Evolutionary conservation across 1,140 invertebrate genomes (phyloP).

Genomic region (Rhagoletis zephyria): DNA sequence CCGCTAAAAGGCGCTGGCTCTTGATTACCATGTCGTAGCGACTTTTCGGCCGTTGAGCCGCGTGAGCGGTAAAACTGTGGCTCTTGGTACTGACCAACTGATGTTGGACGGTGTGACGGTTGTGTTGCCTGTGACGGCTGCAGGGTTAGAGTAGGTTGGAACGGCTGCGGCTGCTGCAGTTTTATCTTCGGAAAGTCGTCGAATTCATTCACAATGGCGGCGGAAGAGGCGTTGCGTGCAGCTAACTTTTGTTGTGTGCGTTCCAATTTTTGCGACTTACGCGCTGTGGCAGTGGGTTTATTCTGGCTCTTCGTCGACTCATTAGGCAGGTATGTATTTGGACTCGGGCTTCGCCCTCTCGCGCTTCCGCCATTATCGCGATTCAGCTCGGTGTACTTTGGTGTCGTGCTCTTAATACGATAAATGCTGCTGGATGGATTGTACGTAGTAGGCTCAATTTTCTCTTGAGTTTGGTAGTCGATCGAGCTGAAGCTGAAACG

Average conservation of each 20-base stretch:
- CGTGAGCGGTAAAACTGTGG: slow-evolving; percentile 65
- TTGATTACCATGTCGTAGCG: slow-evolving; percentile 56
- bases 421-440: slow-evolving; percentile 65
- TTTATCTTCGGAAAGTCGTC: slow-evolving; percentile 63
- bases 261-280: slow-evolving; percentile 59
- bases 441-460: slow-evolving; percentile 70
- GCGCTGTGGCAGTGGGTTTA: slow-evolving; percentile 63
- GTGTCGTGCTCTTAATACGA: slow-evolving; percentile 62
- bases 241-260: slow-evolving; percentile 60
- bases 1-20: slow-evolving; percentile 66
- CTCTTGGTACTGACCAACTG: background rate
- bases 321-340: slow-evolving; percentile 61
- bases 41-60: slow-evolving; percentile 52
- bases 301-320: slow-evolving; percentile 57
- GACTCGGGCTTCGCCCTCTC: background rate
- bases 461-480: slow-evolving; percentile 69
- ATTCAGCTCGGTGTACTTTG: slow-evolving; percentile 56
- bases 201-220: slow-evolving; percentile 67
- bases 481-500: slow-evolving; percentile 65
- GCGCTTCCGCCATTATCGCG: slow-evolving; percentile 55
- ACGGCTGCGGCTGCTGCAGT: slow-evolving; percentile 65
- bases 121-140: background rate
- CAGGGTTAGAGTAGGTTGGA: slow-evolving; percentile 60
- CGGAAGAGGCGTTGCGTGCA: slow-evolving; percentile 66
- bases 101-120: slow-evolving; percentile 8